These are phyloP conservation scores for Setophaga coronata DNA, from an alignment of 2,113 vertebrate species.

Conservation along the genomic window DNA sequence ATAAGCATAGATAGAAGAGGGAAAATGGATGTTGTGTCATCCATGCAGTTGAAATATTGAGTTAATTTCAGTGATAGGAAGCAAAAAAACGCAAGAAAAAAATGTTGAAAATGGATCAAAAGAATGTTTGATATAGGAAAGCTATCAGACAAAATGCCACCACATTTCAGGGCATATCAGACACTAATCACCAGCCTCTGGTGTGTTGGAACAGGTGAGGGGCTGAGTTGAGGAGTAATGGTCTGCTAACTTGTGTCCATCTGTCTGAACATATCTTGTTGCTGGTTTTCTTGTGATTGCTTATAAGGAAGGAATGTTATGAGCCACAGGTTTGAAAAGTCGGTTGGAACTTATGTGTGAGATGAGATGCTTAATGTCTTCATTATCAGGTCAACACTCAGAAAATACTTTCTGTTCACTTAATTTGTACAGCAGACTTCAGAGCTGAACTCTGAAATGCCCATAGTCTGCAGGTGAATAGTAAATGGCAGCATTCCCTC, in stretches of 20 bases:
- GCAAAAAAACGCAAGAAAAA: background rate
- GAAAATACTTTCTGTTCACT: background rate
- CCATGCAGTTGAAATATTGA: background rate
- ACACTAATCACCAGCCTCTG: background rate
- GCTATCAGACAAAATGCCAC: background rate
- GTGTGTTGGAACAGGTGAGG: background rate
- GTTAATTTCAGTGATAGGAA: conserved; percentile 16
- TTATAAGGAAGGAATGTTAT: background rate
- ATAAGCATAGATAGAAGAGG: background rate
- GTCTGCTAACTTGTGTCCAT: background rate
- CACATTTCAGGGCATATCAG: background rate
- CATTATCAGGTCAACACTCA: conserved; percentile 30
- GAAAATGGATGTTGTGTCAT: background rate
- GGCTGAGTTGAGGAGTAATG: conserved; percentile 1
- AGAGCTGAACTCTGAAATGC: background rate
- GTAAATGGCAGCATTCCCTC: background rate
- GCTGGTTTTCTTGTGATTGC: background rate
- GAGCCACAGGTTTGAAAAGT: background rate
- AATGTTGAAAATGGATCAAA: background rate
- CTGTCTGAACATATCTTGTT: background rate
- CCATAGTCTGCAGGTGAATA: background rate
- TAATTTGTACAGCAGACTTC: background rate
- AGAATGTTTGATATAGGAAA: background rate
- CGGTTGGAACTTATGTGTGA: background rate
- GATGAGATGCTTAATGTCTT: conserved; percentile 29